phyloP scores from a whole-genome alignment of 2,797 vertebrate genomes.

The Amblyraja radiata region DNA sequence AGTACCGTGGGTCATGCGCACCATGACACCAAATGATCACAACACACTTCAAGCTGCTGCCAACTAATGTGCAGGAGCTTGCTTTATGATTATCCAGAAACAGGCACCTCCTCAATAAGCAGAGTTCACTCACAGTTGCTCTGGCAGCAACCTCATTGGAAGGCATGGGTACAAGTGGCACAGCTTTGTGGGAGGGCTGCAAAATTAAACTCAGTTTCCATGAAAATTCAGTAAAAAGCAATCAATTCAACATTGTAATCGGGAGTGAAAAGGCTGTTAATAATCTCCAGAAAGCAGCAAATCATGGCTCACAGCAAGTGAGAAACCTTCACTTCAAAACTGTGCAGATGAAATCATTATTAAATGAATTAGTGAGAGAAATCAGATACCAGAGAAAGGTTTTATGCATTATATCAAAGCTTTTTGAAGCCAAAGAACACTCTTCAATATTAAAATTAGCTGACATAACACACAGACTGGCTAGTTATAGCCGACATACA shows the following conservation, averaged over 20 bases:
- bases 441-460: background rate
- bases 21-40: background rate
- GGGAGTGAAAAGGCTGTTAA: background rate
- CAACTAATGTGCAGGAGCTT: background rate
- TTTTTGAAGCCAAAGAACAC: background rate
- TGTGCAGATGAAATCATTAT: background rate
- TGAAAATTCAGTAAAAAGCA: background rate
- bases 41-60: background rate
- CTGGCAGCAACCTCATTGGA: background rate
- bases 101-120: background rate
- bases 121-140: background rate
- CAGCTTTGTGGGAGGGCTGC: too few relatives aligned
- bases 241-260: background rate
- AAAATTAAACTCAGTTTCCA: background rate
- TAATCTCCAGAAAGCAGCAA: background rate
- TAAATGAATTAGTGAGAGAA: constrained; percentile 3
- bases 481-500: background rate
- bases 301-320: background rate
- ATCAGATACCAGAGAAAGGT: background rate
- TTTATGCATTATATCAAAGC: constrained; percentile 17
- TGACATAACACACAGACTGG: background rate
- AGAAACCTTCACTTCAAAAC: constrained; percentile 16
- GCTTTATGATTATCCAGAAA: background rate
- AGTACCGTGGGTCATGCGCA: too few relatives aligned
- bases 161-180: background rate